Conservation (phyloP, 2,797 vertebrate genomes). For the Clamator glandarius region DNA sequence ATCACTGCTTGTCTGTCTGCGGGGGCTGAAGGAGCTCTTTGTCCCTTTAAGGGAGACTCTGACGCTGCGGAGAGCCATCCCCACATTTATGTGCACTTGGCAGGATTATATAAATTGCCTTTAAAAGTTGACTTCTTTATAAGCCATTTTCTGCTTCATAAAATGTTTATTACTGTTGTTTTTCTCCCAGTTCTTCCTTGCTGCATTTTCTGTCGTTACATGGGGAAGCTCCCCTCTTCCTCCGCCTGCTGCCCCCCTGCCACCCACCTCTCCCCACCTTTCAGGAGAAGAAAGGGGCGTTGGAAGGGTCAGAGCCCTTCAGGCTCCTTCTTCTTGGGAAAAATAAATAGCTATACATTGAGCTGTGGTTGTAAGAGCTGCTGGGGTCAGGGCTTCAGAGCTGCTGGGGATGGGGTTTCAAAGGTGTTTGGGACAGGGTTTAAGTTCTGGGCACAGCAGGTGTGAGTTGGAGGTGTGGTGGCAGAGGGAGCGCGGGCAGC, state of each 20-base stretch:
- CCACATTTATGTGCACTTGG: constrained; percentile 30
- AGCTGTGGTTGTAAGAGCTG: background rate
- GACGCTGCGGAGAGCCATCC: constrained; percentile 48
- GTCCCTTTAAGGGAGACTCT: constrained; percentile 69
- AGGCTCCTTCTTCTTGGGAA: background rate
- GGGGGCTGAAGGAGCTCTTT: background rate
- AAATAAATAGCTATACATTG: background rate
- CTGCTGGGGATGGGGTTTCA: no score
- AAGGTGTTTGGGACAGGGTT: no score
- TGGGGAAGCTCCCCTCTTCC: background rate
- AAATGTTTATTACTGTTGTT: constrained; percentile 72
- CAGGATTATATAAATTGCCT: constrained; percentile 68
- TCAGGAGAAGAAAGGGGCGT: background rate
- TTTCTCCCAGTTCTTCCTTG: constrained; percentile 41
- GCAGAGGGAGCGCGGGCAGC: background rate
- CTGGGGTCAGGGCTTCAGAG: no score
- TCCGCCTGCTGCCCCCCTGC: background rate
- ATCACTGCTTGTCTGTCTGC: background rate
- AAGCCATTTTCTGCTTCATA: constrained; percentile 75
- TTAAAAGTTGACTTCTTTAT: constrained; percentile 75
- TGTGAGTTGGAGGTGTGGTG: background rate
- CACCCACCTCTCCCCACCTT: background rate
- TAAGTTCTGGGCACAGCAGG: fast-evolving
- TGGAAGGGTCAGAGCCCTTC: background rate
- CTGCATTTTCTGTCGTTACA: background rate